Evolutionary conservation across 2,113 vertebrate species (phyloP).

Genomic region (Campylomormyrus numenius): DNA sequence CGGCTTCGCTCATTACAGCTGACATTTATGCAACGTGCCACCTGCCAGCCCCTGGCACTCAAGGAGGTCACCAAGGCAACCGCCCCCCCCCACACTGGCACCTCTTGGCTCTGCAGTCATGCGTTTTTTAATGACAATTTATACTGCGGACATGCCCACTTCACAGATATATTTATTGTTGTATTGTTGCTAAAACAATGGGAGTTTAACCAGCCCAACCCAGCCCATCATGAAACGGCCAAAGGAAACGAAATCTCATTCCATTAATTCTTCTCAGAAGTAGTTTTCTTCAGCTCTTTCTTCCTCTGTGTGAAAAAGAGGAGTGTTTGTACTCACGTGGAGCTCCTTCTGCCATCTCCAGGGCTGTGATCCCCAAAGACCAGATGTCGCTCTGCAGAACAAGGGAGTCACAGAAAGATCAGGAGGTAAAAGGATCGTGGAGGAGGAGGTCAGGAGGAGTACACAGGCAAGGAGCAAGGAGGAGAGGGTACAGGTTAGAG

Average conservation of each 20-base stretch:
- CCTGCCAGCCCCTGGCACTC: background rate
- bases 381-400: slow-evolving; percentile 60
- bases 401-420: slow-evolving; percentile 20
- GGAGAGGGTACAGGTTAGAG: background rate
- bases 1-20: background rate
- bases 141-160: background rate
- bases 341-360: slow-evolving; percentile 67
- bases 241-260: background rate
- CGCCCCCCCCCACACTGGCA: background rate
- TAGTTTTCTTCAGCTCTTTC: background rate
- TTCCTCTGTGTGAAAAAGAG: background rate
- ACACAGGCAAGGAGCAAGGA: background rate
- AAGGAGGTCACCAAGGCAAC: background rate
- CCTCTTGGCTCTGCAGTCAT: background rate
- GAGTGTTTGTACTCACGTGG: slow-evolving; percentile 51
- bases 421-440: background rate
- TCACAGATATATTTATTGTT: background rate
- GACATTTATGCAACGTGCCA: background rate
- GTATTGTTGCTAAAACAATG: background rate
- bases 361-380: slow-evolving; percentile 64
- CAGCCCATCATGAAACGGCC: background rate
- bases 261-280: background rate
- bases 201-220: background rate
- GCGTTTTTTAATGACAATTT: background rate
- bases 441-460: background rate